Conservation (phyloP, 2,797 vertebrate species). For the Malacoctenus gilli region DNA sequence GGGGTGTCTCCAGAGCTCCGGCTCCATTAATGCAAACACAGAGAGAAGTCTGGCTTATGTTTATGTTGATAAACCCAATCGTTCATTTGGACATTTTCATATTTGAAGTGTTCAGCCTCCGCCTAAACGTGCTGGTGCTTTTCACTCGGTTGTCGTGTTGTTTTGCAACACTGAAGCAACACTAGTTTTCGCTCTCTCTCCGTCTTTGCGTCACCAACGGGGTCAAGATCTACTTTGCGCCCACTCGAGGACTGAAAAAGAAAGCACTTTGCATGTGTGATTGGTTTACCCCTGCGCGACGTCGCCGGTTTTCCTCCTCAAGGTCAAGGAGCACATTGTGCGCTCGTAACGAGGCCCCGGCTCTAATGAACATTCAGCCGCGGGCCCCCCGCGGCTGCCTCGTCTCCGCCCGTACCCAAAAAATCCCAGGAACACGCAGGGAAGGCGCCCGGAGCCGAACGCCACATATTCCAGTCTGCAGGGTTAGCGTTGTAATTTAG, state of each 20-base stretch:
- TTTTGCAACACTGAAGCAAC: constrained; percentile 1
- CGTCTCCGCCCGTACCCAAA: constrained; percentile 24
- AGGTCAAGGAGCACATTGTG: constrained; percentile 62
- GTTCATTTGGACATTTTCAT: constrained; percentile 60
- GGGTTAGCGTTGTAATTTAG: constrained; percentile 71
- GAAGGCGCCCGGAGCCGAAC: constrained; percentile 35
- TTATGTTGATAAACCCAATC: constrained; percentile 61
- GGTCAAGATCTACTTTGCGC: constrained; percentile 29
- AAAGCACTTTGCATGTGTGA: constrained; percentile 39
- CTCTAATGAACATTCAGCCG: constrained; percentile 48
- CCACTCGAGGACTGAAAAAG: constrained; percentile 33
- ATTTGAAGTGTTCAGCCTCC: constrained; percentile 41
- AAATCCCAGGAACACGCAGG: constrained; percentile 33
- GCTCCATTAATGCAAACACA: constrained; percentile 64
- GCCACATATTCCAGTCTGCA: constrained; percentile 46
- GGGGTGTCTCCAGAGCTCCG: constrained; percentile 53
- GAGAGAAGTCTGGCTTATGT: constrained; percentile 49
- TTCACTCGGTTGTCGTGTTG: constrained; percentile 21
- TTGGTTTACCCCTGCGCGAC: constrained; percentile 28
- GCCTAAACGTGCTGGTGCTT: constrained; percentile 28
- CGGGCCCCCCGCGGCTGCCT: constrained; percentile 15
- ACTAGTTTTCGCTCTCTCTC: too few species aligned
- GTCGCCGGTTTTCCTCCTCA: constrained; percentile 39
- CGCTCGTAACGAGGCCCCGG: constrained; percentile 53
- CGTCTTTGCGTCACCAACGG: constrained; percentile 30